phyloP scores from a whole-genome alignment of 2,888 invertebrate species.

The Polyommatus iphigenia region DNA sequence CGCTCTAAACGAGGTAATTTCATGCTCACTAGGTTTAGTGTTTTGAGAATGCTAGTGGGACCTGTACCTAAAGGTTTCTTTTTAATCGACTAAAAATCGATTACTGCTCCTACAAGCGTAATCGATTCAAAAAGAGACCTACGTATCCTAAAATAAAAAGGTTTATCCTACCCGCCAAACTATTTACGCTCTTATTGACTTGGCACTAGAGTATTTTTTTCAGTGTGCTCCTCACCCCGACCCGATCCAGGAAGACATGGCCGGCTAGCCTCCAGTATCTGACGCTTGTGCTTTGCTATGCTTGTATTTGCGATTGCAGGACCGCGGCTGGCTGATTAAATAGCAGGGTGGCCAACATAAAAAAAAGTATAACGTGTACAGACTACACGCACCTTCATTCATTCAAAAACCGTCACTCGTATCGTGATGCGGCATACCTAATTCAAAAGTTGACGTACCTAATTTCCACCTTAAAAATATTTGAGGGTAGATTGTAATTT shows the following conservation, averaged over 20 bases:
- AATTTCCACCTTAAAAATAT: neutral
- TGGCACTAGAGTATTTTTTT: slow-evolving; percentile 80
- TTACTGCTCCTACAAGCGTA: slow-evolving; percentile 17
- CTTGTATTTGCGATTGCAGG: slow-evolving; percentile 49
- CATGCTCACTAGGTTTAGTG: slow-evolving; percentile 75
- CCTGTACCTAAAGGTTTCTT: slow-evolving; percentile 49
- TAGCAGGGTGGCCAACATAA: slow-evolving; percentile 7
- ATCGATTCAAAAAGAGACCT: slow-evolving; percentile 20
- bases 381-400: neutral
- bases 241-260: slow-evolving; percentile 77
- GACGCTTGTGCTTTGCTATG: slow-evolving; percentile 74
- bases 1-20: slow-evolving; percentile 58
- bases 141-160: neutral
- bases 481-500: neutral
- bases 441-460: neutral
- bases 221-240: slow-evolving; percentile 81
- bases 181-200: slow-evolving; percentile 73
- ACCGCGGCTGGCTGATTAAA: slow-evolving; percentile 22
- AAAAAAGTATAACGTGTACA: neutral
- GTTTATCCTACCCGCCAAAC: slow-evolving; percentile 62
- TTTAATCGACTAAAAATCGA: slow-evolving; percentile 44
- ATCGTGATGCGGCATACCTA: neutral
- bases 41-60: slow-evolving; percentile 78
- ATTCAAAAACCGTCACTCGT: neutral
- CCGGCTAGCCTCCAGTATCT: slow-evolving; percentile 80